Base-by-base conservation (phyloP, 2,113 vertebrate species). In the Mugil cephalus region DNA sequence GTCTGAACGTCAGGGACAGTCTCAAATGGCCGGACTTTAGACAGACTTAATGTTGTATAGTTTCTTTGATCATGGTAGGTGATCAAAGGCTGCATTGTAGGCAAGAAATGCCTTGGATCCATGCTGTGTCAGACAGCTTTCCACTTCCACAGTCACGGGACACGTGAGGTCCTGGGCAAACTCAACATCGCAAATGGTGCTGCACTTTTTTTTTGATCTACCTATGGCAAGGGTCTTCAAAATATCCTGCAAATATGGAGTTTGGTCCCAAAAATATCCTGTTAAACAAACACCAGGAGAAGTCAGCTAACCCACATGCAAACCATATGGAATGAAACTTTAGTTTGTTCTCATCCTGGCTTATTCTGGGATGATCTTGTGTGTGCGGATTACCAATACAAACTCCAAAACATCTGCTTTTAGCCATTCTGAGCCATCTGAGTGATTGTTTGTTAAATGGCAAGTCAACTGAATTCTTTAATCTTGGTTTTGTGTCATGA, bases 291-390 rank as follows among this genome's bases (percentile, higher is more conserved):
- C 73, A 87, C 42, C 48, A 45, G 6, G 6, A 78, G 74, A 54
- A 46, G 68, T 77, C 80, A 79, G 68, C 71, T 52, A 30, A 64
- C 59, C 82, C 56, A 50, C 69, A 56, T 40, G 42, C 48, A 71
- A 80, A 87, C 76, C 58, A 60, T 52, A 35, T 68, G 64, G 71
- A 83, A 82, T 77, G 50, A 81, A 59, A 56, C 76, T 77, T 76
- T 45, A 46, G 48, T 78, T 80, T 82, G 54, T 82, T 67, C 51
- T 67, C 42, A 0, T 77, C 51, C 55, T 51, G 60, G 80, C 69
- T 87, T 88, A 91, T 89, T 89, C 84, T 82, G 80, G 77, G 77
- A 66, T 75, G 65, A 61, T 70, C 58, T 73, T 76, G 46, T 71
- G 62, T 86, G 69, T 88, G 82, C 85, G 87, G 74, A 87, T 77